A percentile compares a stretch with the other conserved stretches of the same genome.
phyloP scores from a whole-genome alignment of 2,113 vertebrate genomes.

The Pluvialis apricaria region DNA sequence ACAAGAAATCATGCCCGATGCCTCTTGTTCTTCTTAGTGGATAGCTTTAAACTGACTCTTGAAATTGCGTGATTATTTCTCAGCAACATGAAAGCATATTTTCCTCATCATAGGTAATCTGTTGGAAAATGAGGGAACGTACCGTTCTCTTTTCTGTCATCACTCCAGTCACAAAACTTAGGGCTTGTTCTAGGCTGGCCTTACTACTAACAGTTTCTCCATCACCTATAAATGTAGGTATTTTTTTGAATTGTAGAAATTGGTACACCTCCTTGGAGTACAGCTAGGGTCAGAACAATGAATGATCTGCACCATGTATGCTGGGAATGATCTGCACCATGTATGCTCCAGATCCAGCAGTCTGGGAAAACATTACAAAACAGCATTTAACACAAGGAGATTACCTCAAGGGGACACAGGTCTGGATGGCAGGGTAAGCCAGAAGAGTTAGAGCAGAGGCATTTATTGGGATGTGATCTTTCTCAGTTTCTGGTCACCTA shows the following conservation, averaged over 20 bases:
- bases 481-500: not conserved
- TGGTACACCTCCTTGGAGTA: not conserved
- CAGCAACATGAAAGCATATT: not conserved
- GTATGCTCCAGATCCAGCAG: fast-evolving
- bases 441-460: not conserved
- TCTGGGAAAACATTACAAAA: not conserved
- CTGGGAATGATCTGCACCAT: not conserved
- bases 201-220: not conserved
- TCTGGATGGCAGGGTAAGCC: not conserved
- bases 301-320: not conserved
- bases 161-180: not conserved
- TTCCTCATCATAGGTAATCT: not conserved
- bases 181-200: not conserved
- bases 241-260: not conserved
- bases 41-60: not conserved
- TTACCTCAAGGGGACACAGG: not conserved
- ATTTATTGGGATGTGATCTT: not conserved
- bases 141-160: not conserved
- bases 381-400: not conserved
- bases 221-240: not conserved
- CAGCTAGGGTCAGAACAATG: not conserved
- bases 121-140: not conserved
- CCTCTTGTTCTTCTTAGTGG: not conserved
- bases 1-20: not conserved
- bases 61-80: not conserved